Base-by-base conservation (phyloP, 1,140 invertebrate species). In the Drosophila dunni region DNA sequence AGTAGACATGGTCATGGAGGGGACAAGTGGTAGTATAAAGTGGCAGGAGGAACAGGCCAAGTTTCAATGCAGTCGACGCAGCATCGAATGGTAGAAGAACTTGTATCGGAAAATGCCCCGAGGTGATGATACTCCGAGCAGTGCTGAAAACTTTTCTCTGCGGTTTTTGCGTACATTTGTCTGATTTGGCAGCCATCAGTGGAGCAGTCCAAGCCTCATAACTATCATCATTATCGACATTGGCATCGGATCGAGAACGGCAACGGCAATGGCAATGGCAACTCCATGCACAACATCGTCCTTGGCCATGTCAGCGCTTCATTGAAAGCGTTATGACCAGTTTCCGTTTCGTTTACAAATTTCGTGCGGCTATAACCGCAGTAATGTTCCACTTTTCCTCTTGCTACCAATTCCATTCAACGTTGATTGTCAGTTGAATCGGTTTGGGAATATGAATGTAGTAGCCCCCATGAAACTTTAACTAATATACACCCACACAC, bases 261-360 rank as follows among this genome's bases (percentile, higher is more conserved):
- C 50, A 51, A 33, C 50, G 24, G 3, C 50, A 51, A 33, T n/a
- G 29, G 33, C 24, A 29, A 45, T 4, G 46, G 50, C 46, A 56
- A 42, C 34, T 36, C 46, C n/a, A 58, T 45, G 69, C 11, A 42
- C n/a, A n/a, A n/a, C 64, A 62, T 71, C 68, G 81, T 67, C 73
- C 72, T 76, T 81, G 79, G 63, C 67, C 83, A 88, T 86, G 83
- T 88, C 79, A 88, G 79, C 83, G 82, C 82, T 86, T 81, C 83
- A 86, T 86, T 88, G 83, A 86, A 88, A 88, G 88, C 82, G 79
- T 86, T 86, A 88, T 79, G 82, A 86, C 61, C 76, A 82, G 83
- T 82, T 86, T 86, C 83, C 82, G 83, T 86, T 86, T 86, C 79
- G 82, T 88, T 88, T 86, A 86, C 82, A 88, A 86, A 85, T 88